Conservation (phyloP, 2,113 vertebrate genomes). For the Ptilorrhoa leucosticta region DNA sequence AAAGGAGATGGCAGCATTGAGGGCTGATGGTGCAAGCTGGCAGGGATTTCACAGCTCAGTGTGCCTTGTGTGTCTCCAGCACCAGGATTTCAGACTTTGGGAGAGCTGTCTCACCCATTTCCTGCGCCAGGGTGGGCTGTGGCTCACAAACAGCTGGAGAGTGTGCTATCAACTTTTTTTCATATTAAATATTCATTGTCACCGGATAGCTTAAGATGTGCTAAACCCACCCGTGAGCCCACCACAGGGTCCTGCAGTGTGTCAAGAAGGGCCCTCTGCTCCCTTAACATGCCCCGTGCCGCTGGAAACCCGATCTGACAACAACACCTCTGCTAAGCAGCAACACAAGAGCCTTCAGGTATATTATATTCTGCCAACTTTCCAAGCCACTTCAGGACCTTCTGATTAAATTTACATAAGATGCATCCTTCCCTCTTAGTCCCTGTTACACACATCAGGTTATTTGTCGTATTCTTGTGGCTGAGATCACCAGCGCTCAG, state of each 20-base stretch:
- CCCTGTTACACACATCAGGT: background rate
- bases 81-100: background rate
- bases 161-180: background rate
- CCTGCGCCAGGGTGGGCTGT: fast-evolving
- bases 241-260: fast-evolving
- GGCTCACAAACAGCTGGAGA: background rate
- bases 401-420: constrained; percentile 64
- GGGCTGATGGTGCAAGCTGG: background rate
- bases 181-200: background rate
- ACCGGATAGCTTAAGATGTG: background rate
- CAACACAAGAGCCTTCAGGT: background rate
- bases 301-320: fast-evolving
- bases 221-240: background rate
- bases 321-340: background rate
- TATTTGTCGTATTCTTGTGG: constrained; percentile 2
- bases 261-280: background rate
- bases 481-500: background rate
- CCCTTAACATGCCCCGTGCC: fast-evolving
- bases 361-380: constrained; percentile 5
- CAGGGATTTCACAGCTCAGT: background rate
- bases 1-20: background rate
- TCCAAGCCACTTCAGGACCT: constrained; percentile 27
- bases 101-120: background rate
- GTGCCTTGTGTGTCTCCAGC: background rate
- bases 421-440: constrained; percentile 24